Evolutionary conservation across 2,888 invertebrate genomes (phyloP), one percentile per base, ranked within the genome.

Genomic region (Neoascia interrupta): DNA sequence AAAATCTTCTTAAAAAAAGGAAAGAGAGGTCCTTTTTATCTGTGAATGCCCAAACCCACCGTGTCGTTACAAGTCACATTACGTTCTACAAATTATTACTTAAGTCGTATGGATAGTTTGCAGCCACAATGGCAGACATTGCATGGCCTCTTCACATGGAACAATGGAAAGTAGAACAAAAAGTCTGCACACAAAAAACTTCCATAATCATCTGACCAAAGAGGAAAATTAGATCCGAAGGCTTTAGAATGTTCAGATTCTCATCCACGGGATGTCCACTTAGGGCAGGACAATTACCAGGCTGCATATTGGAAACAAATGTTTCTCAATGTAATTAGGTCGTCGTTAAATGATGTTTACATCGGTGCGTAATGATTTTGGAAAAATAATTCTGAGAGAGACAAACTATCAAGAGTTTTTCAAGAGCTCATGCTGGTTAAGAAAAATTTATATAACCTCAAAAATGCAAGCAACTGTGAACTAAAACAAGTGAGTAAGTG

Each of bases 181-280:
- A 18, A 47, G 13, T n/a, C n/a, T n/a, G n/a, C 28, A 68, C 26
- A 41, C 28, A 49, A 43, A 51, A 8, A 26, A 26, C 26, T 26
- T 5, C 26, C 23, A 36, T 73, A 73, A 79, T 79, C 61, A 61
- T 45, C 51, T 68, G 66, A 56, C 66, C 68, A 73, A 43, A 61
- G 54, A 43, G 34, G 43, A 73, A 56, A 73, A 73, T 73, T 79
- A 54, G 58, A 53, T 23, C 43, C 21, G 5, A n/a, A 15, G 39
- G 39, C 26, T 13, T 3, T 10, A 6, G 19, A 23, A 5, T 2
- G 3, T 28, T 70, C 53, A 31, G 10, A 51, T 79, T 79, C 79
- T 54, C 79, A 79, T 66, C 79, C 43, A 79, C 66, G 68, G 79
- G 79, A 66, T 72, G 72, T 70, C 76, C 72, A 45, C 19, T 53